Percentiles rank a stretch among this genome's conserved stretches.
These are phyloP conservation scores for Thelaira solivaga DNA, from an alignment of 2,888 invertebrate species.

Conservation along the genomic window DNA sequence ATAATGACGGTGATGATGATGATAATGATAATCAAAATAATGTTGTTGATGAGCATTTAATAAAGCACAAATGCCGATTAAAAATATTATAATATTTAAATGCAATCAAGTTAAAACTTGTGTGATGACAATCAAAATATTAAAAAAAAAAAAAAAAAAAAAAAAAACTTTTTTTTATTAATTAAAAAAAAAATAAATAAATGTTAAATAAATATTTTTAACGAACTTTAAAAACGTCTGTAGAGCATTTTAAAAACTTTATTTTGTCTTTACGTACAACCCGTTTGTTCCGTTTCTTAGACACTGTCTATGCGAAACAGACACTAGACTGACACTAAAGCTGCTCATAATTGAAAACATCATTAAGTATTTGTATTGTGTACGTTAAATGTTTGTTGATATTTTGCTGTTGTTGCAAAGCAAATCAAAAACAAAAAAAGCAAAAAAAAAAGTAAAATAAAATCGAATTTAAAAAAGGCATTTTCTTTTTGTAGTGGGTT, in stretches of 20 bases:
- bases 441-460: too few relatives aligned
- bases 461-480: conserved; percentile 37
- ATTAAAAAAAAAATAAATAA: too few relatives aligned
- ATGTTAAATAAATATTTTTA: too few relatives aligned
- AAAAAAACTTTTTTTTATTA: too few relatives aligned
- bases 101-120: conserved; percentile 2
- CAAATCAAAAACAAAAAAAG: too few relatives aligned
- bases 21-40: too few relatives aligned
- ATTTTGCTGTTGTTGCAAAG: conserved; percentile 26
- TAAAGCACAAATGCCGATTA: not conserved
- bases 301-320: conserved; percentile 50
- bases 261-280: too few relatives aligned
- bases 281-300: conserved; percentile 37
- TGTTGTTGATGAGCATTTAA: not conserved
- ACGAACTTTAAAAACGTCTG: not conserved
- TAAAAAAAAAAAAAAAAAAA: too few relatives aligned
- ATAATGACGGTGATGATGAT: not conserved
- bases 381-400: conserved; percentile 30
- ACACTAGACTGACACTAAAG: conserved; percentile 58
- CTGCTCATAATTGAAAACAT: conserved; percentile 59
- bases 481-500: not conserved
- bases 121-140: too few relatives aligned
- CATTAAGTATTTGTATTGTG: conserved; percentile 54
- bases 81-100: not conserved
- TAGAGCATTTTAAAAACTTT: not conserved